Evolutionary conservation across 2,797 vertebrate genomes (phyloP).

Genomic region (Tragelaphus eurycerus): DNA sequence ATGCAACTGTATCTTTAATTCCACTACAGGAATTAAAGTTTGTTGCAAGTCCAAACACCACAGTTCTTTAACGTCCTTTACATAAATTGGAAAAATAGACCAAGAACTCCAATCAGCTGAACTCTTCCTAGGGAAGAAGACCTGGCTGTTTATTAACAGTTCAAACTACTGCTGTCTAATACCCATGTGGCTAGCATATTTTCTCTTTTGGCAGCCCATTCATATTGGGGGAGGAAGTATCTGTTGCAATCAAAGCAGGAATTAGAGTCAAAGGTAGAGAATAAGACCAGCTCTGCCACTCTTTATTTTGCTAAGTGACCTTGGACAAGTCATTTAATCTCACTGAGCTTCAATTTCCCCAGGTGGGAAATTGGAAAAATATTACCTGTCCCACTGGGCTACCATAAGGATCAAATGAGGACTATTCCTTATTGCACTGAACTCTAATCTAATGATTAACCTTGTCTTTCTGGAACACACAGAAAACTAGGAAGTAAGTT

Average conservation of each 20-base stretch:
- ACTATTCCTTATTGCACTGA: not conserved
- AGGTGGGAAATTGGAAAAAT: not conserved
- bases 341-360: constrained; percentile 20
- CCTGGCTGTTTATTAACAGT: not conserved
- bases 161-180: constrained; percentile 11
- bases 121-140: not conserved
- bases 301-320: constrained; percentile 38
- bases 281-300: not conserved
- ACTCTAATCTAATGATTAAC: constrained; percentile 4
- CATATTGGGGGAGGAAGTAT: not conserved
- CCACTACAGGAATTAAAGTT: constrained; percentile 72
- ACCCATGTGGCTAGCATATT: not conserved
- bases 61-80: constrained; percentile 51
- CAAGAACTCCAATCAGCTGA: constrained; percentile 39
- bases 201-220: constrained; percentile 23
- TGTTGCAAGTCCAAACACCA: constrained; percentile 63
- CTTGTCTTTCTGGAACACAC: not conserved
- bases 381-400: not conserved
- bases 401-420: constrained; percentile 6
- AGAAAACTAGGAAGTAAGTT: constrained; percentile 1
- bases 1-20: constrained; percentile 64
- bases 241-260: not conserved
- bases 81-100: not conserved
- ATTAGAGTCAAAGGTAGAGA: constrained; percentile 15
- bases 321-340: constrained; percentile 41